Conservation (phyloP, 1,140 invertebrate genomes). For the Orius insidiosus region DNA sequence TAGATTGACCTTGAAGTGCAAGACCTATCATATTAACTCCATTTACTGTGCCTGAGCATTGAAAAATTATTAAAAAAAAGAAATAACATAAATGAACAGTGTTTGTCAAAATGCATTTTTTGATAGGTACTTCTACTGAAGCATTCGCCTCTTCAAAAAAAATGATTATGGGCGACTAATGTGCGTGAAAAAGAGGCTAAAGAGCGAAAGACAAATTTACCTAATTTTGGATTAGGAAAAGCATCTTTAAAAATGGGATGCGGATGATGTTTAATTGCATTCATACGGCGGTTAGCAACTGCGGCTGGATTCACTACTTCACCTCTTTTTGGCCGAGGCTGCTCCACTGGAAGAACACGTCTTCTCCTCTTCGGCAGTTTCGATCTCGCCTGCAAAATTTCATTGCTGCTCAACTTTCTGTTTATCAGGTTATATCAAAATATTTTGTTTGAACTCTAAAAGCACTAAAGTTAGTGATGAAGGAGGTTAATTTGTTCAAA, state of each 20-base stretch:
- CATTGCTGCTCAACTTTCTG: background rate
- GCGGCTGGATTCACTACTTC: constrained; percentile 15
- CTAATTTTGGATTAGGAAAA: constrained; percentile 38
- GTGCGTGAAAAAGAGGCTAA: background rate
- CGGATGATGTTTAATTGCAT: constrained; percentile 32
- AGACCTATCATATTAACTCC: constrained; percentile 51
- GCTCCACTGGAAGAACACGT: constrained; percentile 65
- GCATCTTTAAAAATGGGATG: constrained; percentile 39
- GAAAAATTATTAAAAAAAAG: background rate
- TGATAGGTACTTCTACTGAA: background rate
- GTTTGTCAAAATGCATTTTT: background rate
- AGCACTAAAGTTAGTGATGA: too few species aligned
- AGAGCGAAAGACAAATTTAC: constrained; percentile 27
- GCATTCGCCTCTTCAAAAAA: too few species aligned
- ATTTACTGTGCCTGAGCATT: constrained; percentile 37
- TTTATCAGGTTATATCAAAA: background rate
- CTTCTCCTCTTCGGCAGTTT: constrained; percentile 74
- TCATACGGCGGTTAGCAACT: constrained; percentile 28
- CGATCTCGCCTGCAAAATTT: constrained; percentile 50
- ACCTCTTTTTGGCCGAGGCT: constrained; percentile 32
- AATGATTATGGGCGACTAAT: background rate
- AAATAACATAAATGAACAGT: too few species aligned
- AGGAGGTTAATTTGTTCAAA: too few species aligned
- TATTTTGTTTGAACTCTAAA: too few species aligned
- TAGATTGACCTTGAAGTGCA: constrained; percentile 38